Conservation (phyloP, 1,140 invertebrate species). For the Lepidurus couesii region DNA sequence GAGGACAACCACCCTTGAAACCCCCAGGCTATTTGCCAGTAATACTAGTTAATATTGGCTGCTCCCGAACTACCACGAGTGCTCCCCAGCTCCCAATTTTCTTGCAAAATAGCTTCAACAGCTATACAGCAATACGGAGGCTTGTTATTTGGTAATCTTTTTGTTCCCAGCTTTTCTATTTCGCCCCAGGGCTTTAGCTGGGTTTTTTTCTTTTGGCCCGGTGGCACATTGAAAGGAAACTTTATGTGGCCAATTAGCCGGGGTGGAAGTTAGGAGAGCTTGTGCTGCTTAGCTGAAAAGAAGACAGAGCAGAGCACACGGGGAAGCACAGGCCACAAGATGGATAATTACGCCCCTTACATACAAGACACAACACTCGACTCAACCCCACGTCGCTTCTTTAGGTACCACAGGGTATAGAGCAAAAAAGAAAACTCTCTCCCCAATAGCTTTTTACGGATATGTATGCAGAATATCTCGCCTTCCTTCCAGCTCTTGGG, state of each 20-base stretch:
- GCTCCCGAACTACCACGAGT: background rate
- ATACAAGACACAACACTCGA: background rate
- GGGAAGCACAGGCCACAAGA: background rate
- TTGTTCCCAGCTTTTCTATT: background rate
- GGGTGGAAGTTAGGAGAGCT: slow-evolving; percentile 4
- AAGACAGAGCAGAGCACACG: background rate
- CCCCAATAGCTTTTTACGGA: background rate
- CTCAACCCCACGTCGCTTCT: background rate
- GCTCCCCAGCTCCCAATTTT: background rate
- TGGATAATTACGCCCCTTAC: background rate
- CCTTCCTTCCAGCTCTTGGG: background rate
- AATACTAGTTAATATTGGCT: background rate
- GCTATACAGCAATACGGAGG: background rate
- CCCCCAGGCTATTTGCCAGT: background rate
- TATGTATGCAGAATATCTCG: background rate
- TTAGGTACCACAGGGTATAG: background rate
- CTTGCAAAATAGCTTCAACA: slow-evolving; percentile 6
- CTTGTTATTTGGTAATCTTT: slow-evolving; percentile 22
- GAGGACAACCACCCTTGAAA: background rate
- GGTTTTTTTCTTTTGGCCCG: background rate
- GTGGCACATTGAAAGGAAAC: slow-evolving; percentile 1
- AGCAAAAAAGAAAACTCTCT: background rate
- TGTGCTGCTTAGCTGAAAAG: background rate
- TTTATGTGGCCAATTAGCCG: slow-evolving; percentile 18
- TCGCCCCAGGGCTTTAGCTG: background rate